Evolutionary conservation across 64 coral and sea anemone genomes (phyloP).

Genomic region (Catalaphyllia jardinei): DNA sequence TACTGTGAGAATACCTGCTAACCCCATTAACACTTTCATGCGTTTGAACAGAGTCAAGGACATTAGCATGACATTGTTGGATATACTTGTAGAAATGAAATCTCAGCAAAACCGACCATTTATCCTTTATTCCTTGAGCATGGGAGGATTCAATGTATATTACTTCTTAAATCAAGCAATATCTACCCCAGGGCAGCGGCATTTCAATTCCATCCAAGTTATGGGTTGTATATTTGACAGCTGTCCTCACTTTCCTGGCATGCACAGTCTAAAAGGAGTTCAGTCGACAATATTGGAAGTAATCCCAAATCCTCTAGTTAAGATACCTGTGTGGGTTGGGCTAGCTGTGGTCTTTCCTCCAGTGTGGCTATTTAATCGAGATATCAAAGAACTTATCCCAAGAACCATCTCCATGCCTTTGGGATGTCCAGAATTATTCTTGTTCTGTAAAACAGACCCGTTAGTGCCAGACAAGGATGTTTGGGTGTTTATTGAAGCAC

Average conservation of each 20-base stretch:
- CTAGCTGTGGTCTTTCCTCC: background rate
- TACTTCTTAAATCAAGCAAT: constrained; percentile 31
- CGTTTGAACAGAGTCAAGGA: constrained; percentile 3
- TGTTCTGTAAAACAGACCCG: constrained; percentile 5
- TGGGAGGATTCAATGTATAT: constrained; percentile 27
- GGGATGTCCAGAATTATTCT: constrained; percentile 31
- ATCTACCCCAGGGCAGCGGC: background rate
- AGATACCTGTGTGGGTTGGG: background rate
- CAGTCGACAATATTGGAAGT: constrained; percentile 29
- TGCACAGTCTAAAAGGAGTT: background rate
- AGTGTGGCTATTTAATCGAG: background rate
- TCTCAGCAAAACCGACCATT: background rate
- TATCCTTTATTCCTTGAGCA: constrained; percentile 11
- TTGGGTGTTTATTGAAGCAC: background rate
- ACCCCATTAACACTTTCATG: constrained; percentile 23
- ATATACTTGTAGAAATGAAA: constrained; percentile 39
- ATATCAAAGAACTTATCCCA: constrained; percentile 27
- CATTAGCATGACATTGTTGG: background rate
- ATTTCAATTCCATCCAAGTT: constrained; percentile 23
- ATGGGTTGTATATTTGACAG: constrained; percentile 38
- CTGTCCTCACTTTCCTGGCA: constrained; percentile 34
- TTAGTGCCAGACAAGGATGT: constrained; percentile 25
- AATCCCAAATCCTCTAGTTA: constrained; percentile 26
- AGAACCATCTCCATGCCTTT: background rate
- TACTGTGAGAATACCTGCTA: constrained; percentile 27